Base-by-base conservation (phyloP, 2,113 vertebrate species). In the Meles meles region DNA sequence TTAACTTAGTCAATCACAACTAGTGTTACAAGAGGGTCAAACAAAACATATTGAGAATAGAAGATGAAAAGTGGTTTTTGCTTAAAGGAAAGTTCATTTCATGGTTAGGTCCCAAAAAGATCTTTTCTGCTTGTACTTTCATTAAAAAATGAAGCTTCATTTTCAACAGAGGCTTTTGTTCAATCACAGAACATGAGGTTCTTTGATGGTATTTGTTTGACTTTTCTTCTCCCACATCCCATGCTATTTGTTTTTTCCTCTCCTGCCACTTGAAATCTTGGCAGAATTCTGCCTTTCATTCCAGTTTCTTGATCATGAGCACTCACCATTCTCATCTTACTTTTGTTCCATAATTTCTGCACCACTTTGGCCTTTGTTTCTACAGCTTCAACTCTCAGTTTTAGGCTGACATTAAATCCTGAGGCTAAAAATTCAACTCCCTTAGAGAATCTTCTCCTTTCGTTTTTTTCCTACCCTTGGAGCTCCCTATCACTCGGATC, bases 301-400 rank as follows among this genome's bases (percentile, higher is more conserved):
- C 3, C 5, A 31, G 7, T 44, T 31, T 65, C 47, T 80, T 42
- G 18, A 34, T 7, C 13, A 20, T 27, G 11, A 27, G 2, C 2
- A 23, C 49, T 42, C 34, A 29, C 5, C 20, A 34, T 39, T 67
- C 27, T n/a, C 8, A 7, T 34, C 52, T 79, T 39, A 21, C 1
- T 23, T 27, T 39, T 27, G 31, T 3, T 31, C 6, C 8, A 0
- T 31, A n/a, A 17, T 31, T n/a, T 89, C 65, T 61, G 44, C 6
- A 1, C 15, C 13, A 17, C 0, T 14, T 23, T 29, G 23, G 4
- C 25, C 52, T 57, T 20, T 14, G 14, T 1, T 65, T 37, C 39
- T 63, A 14, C 0, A 6, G 15, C 55, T 65, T 72, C 71, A 47
- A 7, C 10, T 93, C 39, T 89, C 11, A 29, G 4, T 31, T 85